Conservation (phyloP, 2,113 vertebrate species). For the Dissostichus mawsoni region DNA sequence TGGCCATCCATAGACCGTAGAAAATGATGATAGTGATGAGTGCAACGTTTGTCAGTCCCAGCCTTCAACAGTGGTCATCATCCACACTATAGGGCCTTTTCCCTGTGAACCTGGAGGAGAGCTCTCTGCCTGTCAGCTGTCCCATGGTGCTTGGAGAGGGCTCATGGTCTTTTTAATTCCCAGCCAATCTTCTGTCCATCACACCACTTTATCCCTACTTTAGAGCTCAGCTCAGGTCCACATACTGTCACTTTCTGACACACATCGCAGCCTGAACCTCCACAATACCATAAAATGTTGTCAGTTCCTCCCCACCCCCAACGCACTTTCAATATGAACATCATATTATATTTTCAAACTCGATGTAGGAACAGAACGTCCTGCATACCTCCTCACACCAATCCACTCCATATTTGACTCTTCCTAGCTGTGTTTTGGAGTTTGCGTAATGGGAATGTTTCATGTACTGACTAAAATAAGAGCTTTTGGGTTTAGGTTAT, state of each 20-base stretch:
- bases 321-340: constrained; percentile 53
- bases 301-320: constrained; percentile 61
- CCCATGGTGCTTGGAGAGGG: constrained; percentile 69
- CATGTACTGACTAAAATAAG: constrained; percentile 30
- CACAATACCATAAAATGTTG: constrained; percentile 72
- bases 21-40: constrained; percentile 45
- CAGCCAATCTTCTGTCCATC: constrained; percentile 85
- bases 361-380: constrained; percentile 47
- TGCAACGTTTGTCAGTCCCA: constrained; percentile 43
- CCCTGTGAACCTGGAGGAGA: constrained; percentile 57
- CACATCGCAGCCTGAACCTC: constrained; percentile 74
- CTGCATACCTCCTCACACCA: constrained; percentile 32
- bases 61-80: constrained; percentile 48
- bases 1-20: constrained; percentile 9
- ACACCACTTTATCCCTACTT: constrained; percentile 80
- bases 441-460: constrained; percentile 3
- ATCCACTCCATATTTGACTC: constrained; percentile 28
- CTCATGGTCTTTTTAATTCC: constrained; percentile 82
- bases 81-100: constrained; percentile 32
- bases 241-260: constrained; percentile 82
- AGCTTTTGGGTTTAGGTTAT: constrained; percentile 27
- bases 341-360: constrained; percentile 63
- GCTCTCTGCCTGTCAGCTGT: constrained; percentile 77
- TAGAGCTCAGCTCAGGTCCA: constrained; percentile 78
- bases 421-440: constrained; percentile 4